Evolutionary conservation across 1,140 invertebrate genomes (phyloP).

Genomic region (Nilaparvata lugens): DNA sequence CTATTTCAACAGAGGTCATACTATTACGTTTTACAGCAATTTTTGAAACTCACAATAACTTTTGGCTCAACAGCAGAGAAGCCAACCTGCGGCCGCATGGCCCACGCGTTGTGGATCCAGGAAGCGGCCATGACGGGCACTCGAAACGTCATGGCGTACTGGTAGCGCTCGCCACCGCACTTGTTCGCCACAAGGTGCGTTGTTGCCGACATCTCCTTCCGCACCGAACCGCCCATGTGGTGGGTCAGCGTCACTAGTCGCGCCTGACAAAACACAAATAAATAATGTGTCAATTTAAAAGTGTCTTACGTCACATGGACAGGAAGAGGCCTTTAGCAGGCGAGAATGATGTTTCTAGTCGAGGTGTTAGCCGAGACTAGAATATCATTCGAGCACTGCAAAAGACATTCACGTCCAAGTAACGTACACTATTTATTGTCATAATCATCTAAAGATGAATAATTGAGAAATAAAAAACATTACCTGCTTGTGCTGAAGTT

Average conservation of each 20-base stretch:
- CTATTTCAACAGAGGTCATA: no score
- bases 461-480: no score
- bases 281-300: no score
- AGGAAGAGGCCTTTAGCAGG: no score
- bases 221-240: conserved; percentile 90
- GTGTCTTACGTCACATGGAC: not conserved
- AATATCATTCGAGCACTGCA: no score
- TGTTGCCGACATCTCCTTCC: conserved; percentile 76
- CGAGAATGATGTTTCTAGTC: no score
- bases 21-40: no score
- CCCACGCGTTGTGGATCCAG: conserved; percentile 85
- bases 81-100: conserved; percentile 53
- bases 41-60: conserved; percentile 58
- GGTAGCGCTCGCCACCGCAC: conserved; percentile 79
- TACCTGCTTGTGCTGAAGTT: no score
- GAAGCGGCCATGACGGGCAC: conserved; percentile 77
- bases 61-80: conserved; percentile 56
- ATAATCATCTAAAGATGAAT: no score
- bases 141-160: conserved; percentile 77
- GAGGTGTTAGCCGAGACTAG: no score
- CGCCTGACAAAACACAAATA: conserved; percentile 42
- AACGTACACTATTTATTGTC: no score
- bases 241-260: conserved; percentile 78
- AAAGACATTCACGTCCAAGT: no score
- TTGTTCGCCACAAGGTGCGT: conserved; percentile 87